Evolutionary conservation across 2,113 vertebrate genomes (phyloP).

Genomic region (Catharus minimus): DNA sequence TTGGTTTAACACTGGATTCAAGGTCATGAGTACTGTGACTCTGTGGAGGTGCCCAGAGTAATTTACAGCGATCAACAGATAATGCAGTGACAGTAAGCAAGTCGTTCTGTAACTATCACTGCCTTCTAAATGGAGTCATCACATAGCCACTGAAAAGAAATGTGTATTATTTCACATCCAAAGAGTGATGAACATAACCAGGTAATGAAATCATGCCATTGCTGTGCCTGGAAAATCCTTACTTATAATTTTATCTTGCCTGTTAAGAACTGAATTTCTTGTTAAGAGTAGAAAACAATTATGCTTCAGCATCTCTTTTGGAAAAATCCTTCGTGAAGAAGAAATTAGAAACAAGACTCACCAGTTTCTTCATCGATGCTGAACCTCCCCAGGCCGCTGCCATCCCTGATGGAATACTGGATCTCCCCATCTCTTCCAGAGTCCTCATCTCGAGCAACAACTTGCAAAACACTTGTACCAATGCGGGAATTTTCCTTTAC

Average conservation of each 20-base stretch:
- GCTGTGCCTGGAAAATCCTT: neutral
- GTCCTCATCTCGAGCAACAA: conserved; percentile 89
- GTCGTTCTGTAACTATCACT: neutral
- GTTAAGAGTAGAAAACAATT: neutral
- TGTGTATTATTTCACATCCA: neutral
- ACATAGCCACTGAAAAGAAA: neutral
- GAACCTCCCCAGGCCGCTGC: conserved; percentile 93
- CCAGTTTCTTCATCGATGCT: conserved; percentile 95
- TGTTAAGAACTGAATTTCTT: neutral
- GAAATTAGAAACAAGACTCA: conserved; percentile 69
- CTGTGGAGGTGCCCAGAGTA: neutral
- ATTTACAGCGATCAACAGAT: conserved; percentile 23
- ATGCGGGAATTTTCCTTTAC: conserved; percentile 91
- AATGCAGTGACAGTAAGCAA: neutral
- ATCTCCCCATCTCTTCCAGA: conserved; percentile 91
- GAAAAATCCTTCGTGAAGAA: neutral
- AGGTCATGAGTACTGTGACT: conserved; percentile 33
- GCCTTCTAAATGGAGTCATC: conserved; percentile 15
- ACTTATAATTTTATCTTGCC: neutral
- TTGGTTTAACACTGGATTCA: neutral
- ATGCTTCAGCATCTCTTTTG: neutral
- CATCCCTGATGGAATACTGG: conserved; percentile 94
- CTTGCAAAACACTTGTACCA: conserved; percentile 90
- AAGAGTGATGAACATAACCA: neutral
- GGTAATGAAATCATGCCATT: conserved; percentile 3